Evolutionary conservation across 2,113 vertebrate species (phyloP).

Genomic region (Xiphophorus hellerii): DNA sequence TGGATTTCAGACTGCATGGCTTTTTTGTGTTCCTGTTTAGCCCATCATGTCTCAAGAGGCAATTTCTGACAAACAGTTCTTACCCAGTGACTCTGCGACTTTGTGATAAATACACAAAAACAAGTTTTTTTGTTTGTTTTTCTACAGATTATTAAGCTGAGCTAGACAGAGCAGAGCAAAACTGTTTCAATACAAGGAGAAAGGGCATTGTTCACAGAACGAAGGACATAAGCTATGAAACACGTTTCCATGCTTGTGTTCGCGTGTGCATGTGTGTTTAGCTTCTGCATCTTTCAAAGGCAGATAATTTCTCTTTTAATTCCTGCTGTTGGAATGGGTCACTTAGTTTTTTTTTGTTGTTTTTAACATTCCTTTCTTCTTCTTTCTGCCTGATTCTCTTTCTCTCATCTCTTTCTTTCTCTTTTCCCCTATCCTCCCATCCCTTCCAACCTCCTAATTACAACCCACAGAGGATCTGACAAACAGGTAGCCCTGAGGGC

Average conservation of each 20-base stretch:
- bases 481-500: constrained; percentile 73
- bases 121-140: constrained; percentile 16
- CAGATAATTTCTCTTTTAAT: constrained; percentile 61
- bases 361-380: constrained; percentile 2
- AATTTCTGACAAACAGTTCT: constrained; percentile 43
- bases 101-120: constrained; percentile 55
- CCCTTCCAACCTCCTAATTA: constrained; percentile 74
- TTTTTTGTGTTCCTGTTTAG: not conserved
- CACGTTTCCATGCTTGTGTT: not conserved
- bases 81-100: constrained; percentile 17
- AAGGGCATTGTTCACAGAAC: constrained; percentile 31
- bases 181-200: constrained; percentile 17
- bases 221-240: constrained; percentile 12
- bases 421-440: constrained; percentile 8
- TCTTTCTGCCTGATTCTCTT: constrained; percentile 7
- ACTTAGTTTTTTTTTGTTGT: constrained; percentile 19
- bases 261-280: not conserved
- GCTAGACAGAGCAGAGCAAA: constrained; percentile 11
- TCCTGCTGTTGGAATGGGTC: constrained; percentile 46
- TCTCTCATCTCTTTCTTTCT: constrained; percentile 25
- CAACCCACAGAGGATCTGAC: constrained; percentile 75
- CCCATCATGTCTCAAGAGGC: constrained; percentile 23
- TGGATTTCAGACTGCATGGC: constrained; percentile 10
- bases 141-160: constrained; percentile 28
- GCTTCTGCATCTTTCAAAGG: constrained; percentile 41